Percentiles rank a stretch among this genome's conserved stretches.
Conservation (phyloP, 2,797 vertebrate genomes). For the Notoglanidium macrostoma region DNA sequence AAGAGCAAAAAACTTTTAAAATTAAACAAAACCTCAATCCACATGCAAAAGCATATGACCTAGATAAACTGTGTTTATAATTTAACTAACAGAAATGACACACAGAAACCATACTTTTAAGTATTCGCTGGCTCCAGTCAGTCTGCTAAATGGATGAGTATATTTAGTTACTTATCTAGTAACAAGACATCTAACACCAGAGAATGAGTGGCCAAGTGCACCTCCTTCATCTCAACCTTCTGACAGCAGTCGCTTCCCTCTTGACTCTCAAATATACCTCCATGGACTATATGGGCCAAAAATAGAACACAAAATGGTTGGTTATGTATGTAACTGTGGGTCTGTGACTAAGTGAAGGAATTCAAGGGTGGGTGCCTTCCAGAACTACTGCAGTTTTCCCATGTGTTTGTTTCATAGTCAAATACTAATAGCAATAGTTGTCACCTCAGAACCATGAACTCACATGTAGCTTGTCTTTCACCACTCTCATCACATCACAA, state of each 20-base stretch:
- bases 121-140: constrained; percentile 15
- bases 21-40: background rate
- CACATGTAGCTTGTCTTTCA: background rate
- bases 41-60: background rate
- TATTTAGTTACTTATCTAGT: constrained; percentile 48
- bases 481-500: background rate
- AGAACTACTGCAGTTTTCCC: background rate
- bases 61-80: background rate
- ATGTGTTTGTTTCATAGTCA: background rate
- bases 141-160: constrained; percentile 35
- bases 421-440: background rate
- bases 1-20: background rate
- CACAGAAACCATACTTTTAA: background rate
- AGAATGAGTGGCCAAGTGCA: constrained; percentile 26
- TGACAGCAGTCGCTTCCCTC: constrained; percentile 39
- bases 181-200: constrained; percentile 39
- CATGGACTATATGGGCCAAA: constrained; percentile 7
- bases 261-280: constrained; percentile 34
- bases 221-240: constrained; percentile 18
- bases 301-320: constrained; percentile 21
- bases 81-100: background rate
- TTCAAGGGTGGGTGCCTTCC: background rate
- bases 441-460: background rate
- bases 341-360: background rate
- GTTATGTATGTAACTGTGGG: background rate